A percentile compares a stretch with the other conserved stretches of the same genome.
Evolutionary conservation across 1,140 invertebrate genomes (phyloP).

Genomic region (Drosophila prosaltans): DNA sequence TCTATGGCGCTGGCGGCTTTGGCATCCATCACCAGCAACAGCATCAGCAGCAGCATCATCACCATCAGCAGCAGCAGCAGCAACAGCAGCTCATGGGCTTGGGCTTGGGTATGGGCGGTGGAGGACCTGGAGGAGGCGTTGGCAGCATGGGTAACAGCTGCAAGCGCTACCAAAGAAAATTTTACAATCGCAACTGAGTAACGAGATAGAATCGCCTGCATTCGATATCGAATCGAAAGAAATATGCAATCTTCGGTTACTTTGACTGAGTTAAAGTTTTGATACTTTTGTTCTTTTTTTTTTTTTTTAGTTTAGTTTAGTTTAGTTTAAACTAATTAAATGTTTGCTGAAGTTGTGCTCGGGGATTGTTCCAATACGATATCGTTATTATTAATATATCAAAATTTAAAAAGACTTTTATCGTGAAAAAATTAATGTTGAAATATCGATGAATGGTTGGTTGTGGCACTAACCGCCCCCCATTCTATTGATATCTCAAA

Average conservation of each 20-base stretch:
- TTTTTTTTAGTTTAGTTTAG: constrained; percentile 22
- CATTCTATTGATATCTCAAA: neutral
- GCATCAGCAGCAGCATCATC: constrained; percentile 41
- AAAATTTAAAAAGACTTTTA: neutral
- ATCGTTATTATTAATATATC: constrained; percentile 8
- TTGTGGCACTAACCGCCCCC: too few relatives aligned
- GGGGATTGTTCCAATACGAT: constrained; percentile 10
- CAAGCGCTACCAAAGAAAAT: constrained; percentile 82
- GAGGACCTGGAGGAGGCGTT: constrained; percentile 49
- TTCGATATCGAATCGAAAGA: constrained; percentile 1
- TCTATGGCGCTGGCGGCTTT: constrained; percentile 59
- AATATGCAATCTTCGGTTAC: constrained; percentile 60
- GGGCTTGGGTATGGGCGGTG: constrained; percentile 49
- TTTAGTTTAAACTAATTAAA: constrained; percentile 24
- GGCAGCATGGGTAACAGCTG: constrained; percentile 74
- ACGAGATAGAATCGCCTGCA: neutral
- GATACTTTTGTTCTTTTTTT: constrained; percentile 48
- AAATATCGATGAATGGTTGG: neutral
- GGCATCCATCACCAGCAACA: constrained; percentile 55
- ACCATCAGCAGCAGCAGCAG: constrained; percentile 42
- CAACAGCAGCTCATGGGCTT: constrained; percentile 66
- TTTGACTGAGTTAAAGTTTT: constrained; percentile 78
- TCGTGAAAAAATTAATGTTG: neutral
- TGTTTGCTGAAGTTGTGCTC: constrained; percentile 46
- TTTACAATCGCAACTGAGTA: constrained; percentile 75